phyloP scores from a whole-genome alignment of 1,140 invertebrate genomes.

The Lasioglossum baleicum region DNA sequence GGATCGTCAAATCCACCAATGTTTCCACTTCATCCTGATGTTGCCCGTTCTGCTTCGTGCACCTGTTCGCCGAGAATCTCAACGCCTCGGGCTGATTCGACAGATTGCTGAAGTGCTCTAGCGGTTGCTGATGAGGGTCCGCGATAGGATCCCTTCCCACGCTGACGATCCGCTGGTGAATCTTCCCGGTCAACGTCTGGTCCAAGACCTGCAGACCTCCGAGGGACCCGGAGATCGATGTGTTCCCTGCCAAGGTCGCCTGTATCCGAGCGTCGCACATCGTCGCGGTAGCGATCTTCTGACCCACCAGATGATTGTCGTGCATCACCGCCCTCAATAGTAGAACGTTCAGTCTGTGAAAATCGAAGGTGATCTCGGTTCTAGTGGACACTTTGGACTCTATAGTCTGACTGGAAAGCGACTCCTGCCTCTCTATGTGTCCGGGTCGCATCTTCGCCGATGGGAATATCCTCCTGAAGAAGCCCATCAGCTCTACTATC shows the following conservation, averaged over 20 bases:
- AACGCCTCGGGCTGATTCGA: slow-evolving; percentile 72
- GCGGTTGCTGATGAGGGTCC: slow-evolving; percentile 69
- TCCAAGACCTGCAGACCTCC: slow-evolving; percentile 95
- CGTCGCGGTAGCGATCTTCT: slow-evolving; percentile 96
- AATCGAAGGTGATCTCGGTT: slow-evolving; percentile 94
- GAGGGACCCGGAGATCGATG: slow-evolving; percentile 90
- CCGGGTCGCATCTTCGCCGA: slow-evolving; percentile 71
- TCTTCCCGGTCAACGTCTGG: slow-evolving; percentile 90
- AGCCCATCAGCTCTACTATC: slow-evolving; percentile 94
- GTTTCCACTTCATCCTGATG: slow-evolving; percentile 64
- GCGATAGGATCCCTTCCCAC: slow-evolving; percentile 89
- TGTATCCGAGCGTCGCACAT: slow-evolving; percentile 94
- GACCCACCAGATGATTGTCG: slow-evolving; percentile 86
- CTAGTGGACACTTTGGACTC: slow-evolving; percentile 69
- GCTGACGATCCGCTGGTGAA: slow-evolving; percentile 91
- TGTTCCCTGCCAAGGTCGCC: slow-evolving; percentile 85
- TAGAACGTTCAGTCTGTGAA: slow-evolving; percentile 93
- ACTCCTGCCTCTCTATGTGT: slow-evolving; percentile 67
- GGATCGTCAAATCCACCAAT: slow-evolving; percentile 80
- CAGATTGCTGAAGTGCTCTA: slow-evolving; percentile 67
- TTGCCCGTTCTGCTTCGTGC: slow-evolving; percentile 60
- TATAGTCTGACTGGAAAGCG: slow-evolving; percentile 66
- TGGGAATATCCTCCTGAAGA: slow-evolving; percentile 88
- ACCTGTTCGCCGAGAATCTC: slow-evolving; percentile 71
- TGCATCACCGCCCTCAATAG: slow-evolving; percentile 89